Percentiles rank a stretch among this genome's conserved stretches.
Conservation (phyloP, 23 tunicate genomes). For the Clavelina lepadiformis region DNA sequence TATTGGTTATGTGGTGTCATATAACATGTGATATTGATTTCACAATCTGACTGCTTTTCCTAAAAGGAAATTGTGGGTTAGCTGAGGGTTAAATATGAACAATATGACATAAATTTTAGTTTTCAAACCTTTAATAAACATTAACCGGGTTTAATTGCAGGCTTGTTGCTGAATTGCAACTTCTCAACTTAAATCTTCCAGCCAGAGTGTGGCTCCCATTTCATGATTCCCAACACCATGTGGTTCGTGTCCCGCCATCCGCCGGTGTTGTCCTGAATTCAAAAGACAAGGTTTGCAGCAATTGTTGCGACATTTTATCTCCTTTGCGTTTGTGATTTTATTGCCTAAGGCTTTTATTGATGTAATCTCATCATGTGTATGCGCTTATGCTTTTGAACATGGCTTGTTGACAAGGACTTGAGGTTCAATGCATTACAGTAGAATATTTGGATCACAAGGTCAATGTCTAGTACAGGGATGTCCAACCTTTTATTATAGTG, state of each 20-base stretch:
- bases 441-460: too few species aligned
- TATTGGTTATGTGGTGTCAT: too few species aligned
- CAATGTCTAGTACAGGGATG: too few species aligned
- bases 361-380: too few species aligned
- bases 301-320: too few species aligned
- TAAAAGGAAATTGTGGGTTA: background rate
- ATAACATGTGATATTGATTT: background rate
- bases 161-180: conserved; percentile 88
- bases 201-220: conserved; percentile 98
- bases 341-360: too few species aligned
- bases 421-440: too few species aligned
- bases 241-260: conserved; percentile 90
- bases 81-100: background rate
- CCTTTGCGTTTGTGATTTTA: too few species aligned
- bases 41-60: background rate
- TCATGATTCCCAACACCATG: conserved; percentile 54
- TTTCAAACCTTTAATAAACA: background rate
- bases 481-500: too few species aligned
- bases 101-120: background rate
- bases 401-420: too few species aligned
- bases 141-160: conserved; percentile 5
- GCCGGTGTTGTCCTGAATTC: conserved; percentile 99
- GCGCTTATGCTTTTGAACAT: too few species aligned
- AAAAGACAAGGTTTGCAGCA: conserved; percentile 89
- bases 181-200: conserved; percentile 89